Base-by-base conservation (phyloP, 2,113 vertebrate genomes). In the Neolamprologus brichardi region DNA sequence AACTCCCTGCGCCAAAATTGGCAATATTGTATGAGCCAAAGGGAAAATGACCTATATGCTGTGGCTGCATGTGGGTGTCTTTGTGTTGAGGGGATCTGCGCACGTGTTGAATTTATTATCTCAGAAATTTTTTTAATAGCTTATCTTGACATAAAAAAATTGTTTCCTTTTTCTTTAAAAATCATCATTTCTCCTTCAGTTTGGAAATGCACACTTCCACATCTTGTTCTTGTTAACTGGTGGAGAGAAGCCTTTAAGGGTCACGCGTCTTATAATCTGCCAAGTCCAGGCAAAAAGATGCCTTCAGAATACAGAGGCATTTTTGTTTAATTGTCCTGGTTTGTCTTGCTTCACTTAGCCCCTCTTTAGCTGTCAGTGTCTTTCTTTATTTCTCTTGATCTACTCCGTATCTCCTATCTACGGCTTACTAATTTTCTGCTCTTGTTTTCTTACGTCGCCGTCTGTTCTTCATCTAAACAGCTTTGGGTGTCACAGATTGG, bases 171-270 rank as follows among this genome's bases (percentile, higher is more conserved):
- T n/a, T n/a, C n/a, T n/a, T n/a, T n/a, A n/a, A n/a, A n/a, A 11
- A 62, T 51, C 7, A 5, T 34, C 1, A 10, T 70, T 44, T 83
- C 37, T 53, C 51, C 51, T 87, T 18, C 75, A 84, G 91, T 94
- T 92, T 91, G 62, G 82, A 88, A 89, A 95, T 93, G 92, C 91
- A 44, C 89, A 93, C 85, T 85, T 75, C 83, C 81, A 84, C 80
- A 84, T 60, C 84, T 94, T 96, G 90, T 92, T 91, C 94, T 96
- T 90, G 92, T 92, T 94, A 92, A 70, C 51, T 30, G 46, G 49
- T 80, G 75, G 67, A 91, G 72, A 86, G 79, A 82, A 90, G 87
- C 83, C 37, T 89, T 64, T 81, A 79, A 91, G 86, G 88, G 90
- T 91, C 90, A 84, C 13, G 14, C 75, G 30, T 91, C 49, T 92